phyloP scores from a whole-genome alignment of 2,888 invertebrate genomes.

The Cheilosia scutellata region DNA sequence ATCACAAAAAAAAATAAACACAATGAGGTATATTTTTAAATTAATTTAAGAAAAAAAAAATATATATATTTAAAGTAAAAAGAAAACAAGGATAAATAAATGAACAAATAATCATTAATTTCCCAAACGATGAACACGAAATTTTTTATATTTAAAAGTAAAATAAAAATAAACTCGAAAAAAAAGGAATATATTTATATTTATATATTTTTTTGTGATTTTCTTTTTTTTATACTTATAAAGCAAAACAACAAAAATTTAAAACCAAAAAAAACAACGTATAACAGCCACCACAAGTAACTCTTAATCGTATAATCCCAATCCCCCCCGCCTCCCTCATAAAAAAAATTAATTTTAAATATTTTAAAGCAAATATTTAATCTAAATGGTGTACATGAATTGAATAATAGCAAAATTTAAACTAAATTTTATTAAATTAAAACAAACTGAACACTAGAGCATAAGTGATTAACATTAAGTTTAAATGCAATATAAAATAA shows the following conservation, averaged over 20 bases:
- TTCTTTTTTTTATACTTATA: slow-evolving; percentile 65
- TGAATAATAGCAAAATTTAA: slow-evolving; percentile 71
- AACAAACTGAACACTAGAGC: slow-evolving; percentile 54
- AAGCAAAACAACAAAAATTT: slow-evolving; percentile 39
- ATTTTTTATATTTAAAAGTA: slow-evolving; percentile 72
- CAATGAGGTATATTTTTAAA: slow-evolving; percentile 72
- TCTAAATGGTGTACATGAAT: slow-evolving; percentile 72
- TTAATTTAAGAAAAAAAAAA: slow-evolving; percentile 62
- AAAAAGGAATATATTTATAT: slow-evolving; percentile 67
- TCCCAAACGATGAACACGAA: slow-evolving; percentile 69
- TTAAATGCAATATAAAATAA: slow-evolving; percentile 60
- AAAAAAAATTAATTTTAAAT: slow-evolving; percentile 30
- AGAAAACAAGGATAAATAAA: slow-evolving; percentile 36
- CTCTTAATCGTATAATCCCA: slow-evolving; percentile 32
- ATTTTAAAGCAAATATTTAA: slow-evolving; percentile 51
- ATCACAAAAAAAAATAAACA: slow-evolving; percentile 59
- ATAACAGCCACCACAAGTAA: slow-evolving; percentile 51
- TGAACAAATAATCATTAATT: slow-evolving; percentile 63
- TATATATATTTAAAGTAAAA: slow-evolving; percentile 60
- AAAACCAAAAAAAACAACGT: neutral
- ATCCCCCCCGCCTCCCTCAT: slow-evolving; percentile 44
- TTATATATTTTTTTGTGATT: slow-evolving; percentile 70
- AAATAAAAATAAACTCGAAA: slow-evolving; percentile 67
- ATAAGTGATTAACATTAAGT: slow-evolving; percentile 49
- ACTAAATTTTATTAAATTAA: slow-evolving; percentile 36